Base-by-base conservation (phyloP, 2,113 vertebrate species). In the Cyanoliseus patagonus region DNA sequence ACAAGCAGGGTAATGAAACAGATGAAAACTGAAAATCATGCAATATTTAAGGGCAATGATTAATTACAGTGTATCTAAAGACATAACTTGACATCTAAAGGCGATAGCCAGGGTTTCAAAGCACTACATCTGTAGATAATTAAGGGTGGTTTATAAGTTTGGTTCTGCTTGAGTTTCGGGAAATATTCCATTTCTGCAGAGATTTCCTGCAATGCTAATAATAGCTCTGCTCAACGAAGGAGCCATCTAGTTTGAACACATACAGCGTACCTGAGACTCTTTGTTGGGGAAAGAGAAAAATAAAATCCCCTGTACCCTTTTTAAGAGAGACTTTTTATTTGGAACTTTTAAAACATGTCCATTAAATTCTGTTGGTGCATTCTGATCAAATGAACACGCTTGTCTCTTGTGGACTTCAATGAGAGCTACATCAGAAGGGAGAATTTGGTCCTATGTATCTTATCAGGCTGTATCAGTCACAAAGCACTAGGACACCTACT, bases 71-170 rank as follows among this genome's bases (percentile, higher is more conserved):
- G 84, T 91, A 94, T 96, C 76, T 96, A 97, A 97, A 97, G 94
- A 97, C 95, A 93, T 96, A 96, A 96, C 86, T 94, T 94, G 92
- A 93, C 94, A 92, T 96, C 86, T 92, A 97, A 96, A 97, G 77
- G 96, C 92, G 75, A 83, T 79, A 93, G 90, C 92, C 96, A 79
- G 78, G 47, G 25, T 94, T 94, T 96, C 96, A 93, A 94, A 96
- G 88, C 73, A 67, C 53, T 96, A 94, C 80, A 95, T 93, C 95
- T 97, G 96, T 82, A 96, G 94, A 62, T 97, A 93, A 95, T 96
- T 93, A 94, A 92, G 86, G 94, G 81, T 94, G 69, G 67, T 94
- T 96, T 97, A 89, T 87, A 84, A 88, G 88, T 96, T 97, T 89
- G 88, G 83, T 96, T 86, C 86, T 91, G 62, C 90, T 89, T 84